Base-by-base conservation (phyloP, 2,113 vertebrate species). In the Eolophus roseicapilla region DNA sequence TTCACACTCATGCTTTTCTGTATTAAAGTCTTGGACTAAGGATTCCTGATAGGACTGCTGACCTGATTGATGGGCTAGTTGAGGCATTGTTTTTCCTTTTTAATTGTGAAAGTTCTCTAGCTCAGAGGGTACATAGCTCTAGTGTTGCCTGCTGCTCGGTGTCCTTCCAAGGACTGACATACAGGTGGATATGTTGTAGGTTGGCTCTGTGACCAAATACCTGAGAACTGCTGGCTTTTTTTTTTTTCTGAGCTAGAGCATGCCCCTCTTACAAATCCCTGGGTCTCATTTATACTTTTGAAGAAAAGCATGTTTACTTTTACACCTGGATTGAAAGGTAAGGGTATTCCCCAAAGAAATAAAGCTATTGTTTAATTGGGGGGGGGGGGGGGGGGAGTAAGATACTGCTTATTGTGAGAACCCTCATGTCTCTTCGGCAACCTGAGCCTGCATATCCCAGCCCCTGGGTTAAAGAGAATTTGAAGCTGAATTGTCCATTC, bases 401-500 rank as follows among this genome's bases (percentile, higher is more conserved):
- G 23, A 41, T 35, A n/a, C 2, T 67, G 23, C 12, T 19, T 20
- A 49, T 59, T 23, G 18, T 28, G 15, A 20, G 23, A 17, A 75
- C 23, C 13, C 31, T 53, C 14, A 19, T 83, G 25, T 20, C 19
- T 64, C 35, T 87, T 70, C 33, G 20, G 10, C 24, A 49, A 16
- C 35, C 39, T 2, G 1, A 10, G 11, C 21, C 8, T 41, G 20
- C 2, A 0, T 39, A 35, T n/a, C 9, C 16, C 27, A 41, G 8
- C 3, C 25, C 28, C 39, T 64, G 28, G 4, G 23, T 63, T 90
- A 85, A 62, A 29, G 11, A 71, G 67, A 41, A 31, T 16, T 60
- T 64, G 52, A 65, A 75, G 16, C 31, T 60, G 52, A 91, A 11
- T 10, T 55, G 33, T 37, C 49, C 8, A 2, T 67, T 50, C 35